A percentile compares a stretch with the other conserved stretches of the same genome.
Conservation (phyloP, 2,888 invertebrate genomes). For the Formica aserva region DNA sequence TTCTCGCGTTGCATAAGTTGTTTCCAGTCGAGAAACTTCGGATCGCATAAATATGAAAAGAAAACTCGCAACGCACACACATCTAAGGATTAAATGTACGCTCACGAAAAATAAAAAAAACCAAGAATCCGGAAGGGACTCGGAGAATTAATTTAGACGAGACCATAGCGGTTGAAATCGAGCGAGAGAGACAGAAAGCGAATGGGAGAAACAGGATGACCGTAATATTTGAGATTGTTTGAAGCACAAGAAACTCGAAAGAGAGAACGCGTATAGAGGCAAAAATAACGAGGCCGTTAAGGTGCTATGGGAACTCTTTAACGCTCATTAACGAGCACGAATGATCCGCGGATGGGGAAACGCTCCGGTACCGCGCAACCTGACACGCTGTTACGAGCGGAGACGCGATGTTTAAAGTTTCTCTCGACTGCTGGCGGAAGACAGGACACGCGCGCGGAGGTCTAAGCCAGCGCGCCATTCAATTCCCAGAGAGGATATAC, state of each 20-base stretch:
- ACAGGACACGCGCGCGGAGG: neutral
- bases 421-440: conserved; percentile 16
- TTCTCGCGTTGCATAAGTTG: neutral
- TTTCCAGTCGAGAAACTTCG: neutral
- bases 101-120: conserved; percentile 20
- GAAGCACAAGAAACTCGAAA: neutral
- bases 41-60: conserved; percentile 5
- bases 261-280: neutral
- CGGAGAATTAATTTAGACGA: conserved; percentile 28
- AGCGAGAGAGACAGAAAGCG: neutral
- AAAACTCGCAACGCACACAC: neutral
- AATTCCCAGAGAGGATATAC: neutral
- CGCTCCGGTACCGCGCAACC: neutral
- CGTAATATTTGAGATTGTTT: conserved; percentile 9
- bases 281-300: conserved; percentile 10
- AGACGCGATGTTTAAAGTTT: conserved; percentile 39
- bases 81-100: conserved; percentile 10
- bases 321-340: conserved; percentile 32
- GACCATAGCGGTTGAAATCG: conserved; percentile 5
- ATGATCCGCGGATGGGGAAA: conserved; percentile 17
- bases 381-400: conserved; percentile 24
- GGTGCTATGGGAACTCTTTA: conserved; percentile 19
- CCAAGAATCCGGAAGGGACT: neutral
- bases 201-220: neutral
- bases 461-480: conserved; percentile 33